Percentiles rank a stretch among this genome's conserved stretches.
phyloP scores from a whole-genome alignment of 1,140 invertebrate genomes.

The Mylabris phalerata region DNA sequence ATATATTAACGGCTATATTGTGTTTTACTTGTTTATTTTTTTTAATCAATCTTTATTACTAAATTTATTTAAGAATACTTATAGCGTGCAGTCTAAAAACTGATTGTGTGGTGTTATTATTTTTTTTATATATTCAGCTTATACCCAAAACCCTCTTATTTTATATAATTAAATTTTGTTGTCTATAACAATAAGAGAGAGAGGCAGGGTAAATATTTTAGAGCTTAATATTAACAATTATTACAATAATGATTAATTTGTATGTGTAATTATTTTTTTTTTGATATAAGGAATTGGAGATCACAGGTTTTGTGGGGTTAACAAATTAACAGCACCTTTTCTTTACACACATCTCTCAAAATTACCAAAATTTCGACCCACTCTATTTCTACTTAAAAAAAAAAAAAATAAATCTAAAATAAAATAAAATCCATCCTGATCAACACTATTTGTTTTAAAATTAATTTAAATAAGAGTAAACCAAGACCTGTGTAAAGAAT shows the following conservation, averaged over 20 bases:
- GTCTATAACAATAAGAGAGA: conserved; percentile 1
- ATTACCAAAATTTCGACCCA: not conserved
- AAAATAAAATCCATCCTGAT: too few species aligned
- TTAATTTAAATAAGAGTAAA: not conserved
- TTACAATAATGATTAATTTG: conserved; percentile 23
- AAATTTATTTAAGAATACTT: conserved; percentile 42
- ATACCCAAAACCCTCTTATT: not conserved
- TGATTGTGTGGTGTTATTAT: conserved; percentile 43
- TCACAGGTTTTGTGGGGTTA: conserved; percentile 41
- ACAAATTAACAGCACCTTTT: conserved; percentile 22
- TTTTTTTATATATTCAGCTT: not conserved
- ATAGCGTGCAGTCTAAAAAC: conserved; percentile 43
- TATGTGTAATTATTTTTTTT: conserved; percentile 31
- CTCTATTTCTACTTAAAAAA: too few species aligned
- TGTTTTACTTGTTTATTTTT: not conserved
- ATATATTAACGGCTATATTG: conserved; percentile 20
- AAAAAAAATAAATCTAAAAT: too few species aligned
- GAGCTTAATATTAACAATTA: not conserved
- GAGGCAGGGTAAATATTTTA: conserved; percentile 7
- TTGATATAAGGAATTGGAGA: conserved; percentile 42
- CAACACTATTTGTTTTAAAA: too few species aligned
- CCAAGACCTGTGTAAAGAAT: conserved; percentile 14
- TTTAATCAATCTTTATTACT: conserved; percentile 29
- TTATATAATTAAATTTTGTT: not conserved
- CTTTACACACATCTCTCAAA: conserved; percentile 16